Percentiles rank a stretch among this genome's conserved stretches.
Conservation (phyloP, 2,888 invertebrate species). For the Pammene fasciana region DNA sequence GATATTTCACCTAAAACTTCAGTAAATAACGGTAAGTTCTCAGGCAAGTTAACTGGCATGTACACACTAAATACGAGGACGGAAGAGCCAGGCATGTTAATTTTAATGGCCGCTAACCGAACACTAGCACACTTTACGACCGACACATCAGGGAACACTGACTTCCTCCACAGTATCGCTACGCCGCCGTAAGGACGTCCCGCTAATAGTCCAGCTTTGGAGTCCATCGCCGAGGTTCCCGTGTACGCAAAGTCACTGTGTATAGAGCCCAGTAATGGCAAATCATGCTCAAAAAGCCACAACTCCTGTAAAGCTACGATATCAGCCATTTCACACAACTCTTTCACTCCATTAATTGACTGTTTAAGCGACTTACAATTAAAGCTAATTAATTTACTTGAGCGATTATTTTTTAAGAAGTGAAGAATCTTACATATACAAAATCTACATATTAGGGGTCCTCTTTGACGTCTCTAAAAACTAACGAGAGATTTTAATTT, state of each 20-base stretch:
- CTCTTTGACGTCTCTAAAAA: no score
- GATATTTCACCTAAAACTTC: no score
- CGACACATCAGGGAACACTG: background rate
- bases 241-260: constrained; percentile 13
- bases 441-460: no score
- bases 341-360: constrained; percentile 14
- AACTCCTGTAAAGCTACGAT: constrained; percentile 16
- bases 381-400: constrained; percentile 5
- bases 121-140: background rate
- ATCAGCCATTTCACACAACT: constrained; percentile 5
- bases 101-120: background rate
- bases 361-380: constrained; percentile 28
- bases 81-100: background rate
- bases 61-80: no score
- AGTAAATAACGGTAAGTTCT: no score
- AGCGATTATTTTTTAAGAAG: no score
- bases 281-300: constrained; percentile 12
- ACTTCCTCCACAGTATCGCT: constrained; percentile 31
- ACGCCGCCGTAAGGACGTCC: constrained; percentile 37
- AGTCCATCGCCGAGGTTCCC: constrained; percentile 33
- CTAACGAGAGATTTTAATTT: no score
- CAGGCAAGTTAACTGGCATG: no score
- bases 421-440: no score
- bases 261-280: background rate
- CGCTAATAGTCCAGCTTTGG: constrained; percentile 9